Percentiles rank a stretch among this genome's conserved stretches.
Evolutionary conservation across 2,113 vertebrate species (phyloP).

Genomic region (Ifrita kowaldi): DNA sequence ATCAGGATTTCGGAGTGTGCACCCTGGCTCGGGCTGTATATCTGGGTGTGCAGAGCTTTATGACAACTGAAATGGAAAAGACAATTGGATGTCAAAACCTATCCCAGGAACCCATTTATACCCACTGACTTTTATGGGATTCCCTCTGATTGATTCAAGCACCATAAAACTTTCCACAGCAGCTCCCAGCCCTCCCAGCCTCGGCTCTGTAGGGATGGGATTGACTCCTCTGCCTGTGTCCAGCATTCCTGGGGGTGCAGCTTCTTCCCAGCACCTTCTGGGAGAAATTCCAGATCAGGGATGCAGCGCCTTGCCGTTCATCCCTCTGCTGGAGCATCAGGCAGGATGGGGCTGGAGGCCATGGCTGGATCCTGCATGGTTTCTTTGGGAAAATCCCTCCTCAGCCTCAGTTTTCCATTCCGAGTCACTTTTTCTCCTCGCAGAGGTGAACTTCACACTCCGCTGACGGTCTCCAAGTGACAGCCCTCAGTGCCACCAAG

Average conservation of each 20-base stretch:
- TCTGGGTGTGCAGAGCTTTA: conserved; percentile 4
- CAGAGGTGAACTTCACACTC: not conserved
- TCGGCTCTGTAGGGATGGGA: not conserved
- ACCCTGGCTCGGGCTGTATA: not conserved
- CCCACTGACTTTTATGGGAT: conserved; percentile 51
- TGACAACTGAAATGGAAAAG: conserved; percentile 52
- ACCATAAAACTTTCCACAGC: conserved; percentile 26
- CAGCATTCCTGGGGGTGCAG: not conserved
- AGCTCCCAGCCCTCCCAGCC: not conserved
- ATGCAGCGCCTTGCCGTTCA: not conserved
- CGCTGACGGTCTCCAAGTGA: fast-evolving
- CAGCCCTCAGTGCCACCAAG: not conserved
- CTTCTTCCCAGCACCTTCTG: not conserved
- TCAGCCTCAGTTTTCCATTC: not conserved
- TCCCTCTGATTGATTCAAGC: conserved; percentile 53
- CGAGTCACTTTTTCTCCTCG: fast-evolving
- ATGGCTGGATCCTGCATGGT: not conserved
- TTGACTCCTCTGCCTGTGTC: not conserved
- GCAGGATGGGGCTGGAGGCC: not conserved
- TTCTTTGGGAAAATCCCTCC: not conserved
- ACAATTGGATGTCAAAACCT: conserved; percentile 67
- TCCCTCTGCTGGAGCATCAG: not conserved
- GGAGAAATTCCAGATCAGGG: not conserved
- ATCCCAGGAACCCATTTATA: conserved; percentile 53
- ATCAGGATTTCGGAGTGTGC: not conserved